Conservation (phyloP, 2,113 vertebrate genomes). For the Chinchilla lanigera region DNA sequence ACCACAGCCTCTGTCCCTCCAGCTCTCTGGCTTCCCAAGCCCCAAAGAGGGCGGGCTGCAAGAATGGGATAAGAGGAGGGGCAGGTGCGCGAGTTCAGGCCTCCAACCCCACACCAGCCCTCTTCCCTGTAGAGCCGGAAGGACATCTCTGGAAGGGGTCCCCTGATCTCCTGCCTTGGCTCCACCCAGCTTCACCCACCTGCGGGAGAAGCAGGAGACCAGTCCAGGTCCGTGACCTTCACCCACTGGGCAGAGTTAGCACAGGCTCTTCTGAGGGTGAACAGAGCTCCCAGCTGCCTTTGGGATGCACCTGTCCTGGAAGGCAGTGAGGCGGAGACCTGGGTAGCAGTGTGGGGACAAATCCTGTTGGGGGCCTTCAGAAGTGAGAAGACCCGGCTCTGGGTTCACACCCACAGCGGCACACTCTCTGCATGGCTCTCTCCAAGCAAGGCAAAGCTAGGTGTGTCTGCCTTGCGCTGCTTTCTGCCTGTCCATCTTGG, state of each 20-base stretch:
- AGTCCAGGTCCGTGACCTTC: background rate
- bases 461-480: too few relatives aligned
- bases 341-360: background rate
- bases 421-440: fast-evolving
- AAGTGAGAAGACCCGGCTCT: background rate
- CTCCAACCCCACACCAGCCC: background rate
- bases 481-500: too few relatives aligned
- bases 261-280: background rate
- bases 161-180: fast-evolving
- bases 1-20: background rate
- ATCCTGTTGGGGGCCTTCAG: background rate
- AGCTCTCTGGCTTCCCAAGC: background rate
- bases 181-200: background rate
- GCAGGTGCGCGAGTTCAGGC: background rate
- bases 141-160: background rate
- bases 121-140: background rate
- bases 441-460: fast-evolving
- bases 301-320: background rate
- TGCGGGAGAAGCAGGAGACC: background rate
- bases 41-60: too few relatives aligned
- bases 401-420: fast-evolving
- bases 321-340: background rate
- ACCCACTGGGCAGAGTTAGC: background rate
- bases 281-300: background rate
- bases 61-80: background rate